Evolutionary conservation across 1,140 invertebrate species (phyloP).

Genomic region (Olivierus martensii): DNA sequence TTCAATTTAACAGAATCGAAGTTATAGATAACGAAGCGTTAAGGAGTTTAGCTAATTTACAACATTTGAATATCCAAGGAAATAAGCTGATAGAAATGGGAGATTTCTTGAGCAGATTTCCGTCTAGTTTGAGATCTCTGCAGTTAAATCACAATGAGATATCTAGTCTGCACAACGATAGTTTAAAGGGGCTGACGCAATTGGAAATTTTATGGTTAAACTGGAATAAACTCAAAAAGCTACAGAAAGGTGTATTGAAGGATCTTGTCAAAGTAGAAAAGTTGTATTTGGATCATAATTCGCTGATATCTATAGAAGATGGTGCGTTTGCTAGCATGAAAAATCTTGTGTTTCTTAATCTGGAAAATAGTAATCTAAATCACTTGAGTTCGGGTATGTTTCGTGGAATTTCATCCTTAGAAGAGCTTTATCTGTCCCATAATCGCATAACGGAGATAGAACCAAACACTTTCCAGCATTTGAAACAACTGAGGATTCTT

Average conservation of each 20-base stretch:
- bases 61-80: slow-evolving; percentile 73
- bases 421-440: slow-evolving; percentile 45
- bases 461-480: slow-evolving; percentile 39
- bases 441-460: slow-evolving; percentile 41
- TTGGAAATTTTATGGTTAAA: slow-evolving; percentile 75
- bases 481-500: slow-evolving; percentile 43
- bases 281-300: slow-evolving; percentile 69
- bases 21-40: slow-evolving; percentile 70
- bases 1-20: slow-evolving; percentile 71
- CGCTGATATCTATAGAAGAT: slow-evolving; percentile 60
- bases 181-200: slow-evolving; percentile 56
- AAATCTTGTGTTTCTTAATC: slow-evolving; percentile 46
- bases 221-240: slow-evolving; percentile 57
- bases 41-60: slow-evolving; percentile 60
- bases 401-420: slow-evolving; percentile 48
- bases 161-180: slow-evolving; percentile 55
- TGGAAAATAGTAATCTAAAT: slow-evolving; percentile 26
- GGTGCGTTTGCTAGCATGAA: slow-evolving; percentile 59
- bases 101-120: slow-evolving; percentile 51
- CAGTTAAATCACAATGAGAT: slow-evolving; percentile 73
- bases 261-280: slow-evolving; percentile 58
- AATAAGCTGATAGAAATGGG: slow-evolving; percentile 59
- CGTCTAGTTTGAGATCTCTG: slow-evolving; percentile 62
- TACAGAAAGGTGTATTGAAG: slow-evolving; percentile 54
- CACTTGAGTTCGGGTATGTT: slow-evolving; percentile 34